Evolutionary conservation across 1,140 invertebrate genomes (phyloP), one percentile per base, ranked within the genome.

Genomic region (Hydropsyche tenuis): DNA sequence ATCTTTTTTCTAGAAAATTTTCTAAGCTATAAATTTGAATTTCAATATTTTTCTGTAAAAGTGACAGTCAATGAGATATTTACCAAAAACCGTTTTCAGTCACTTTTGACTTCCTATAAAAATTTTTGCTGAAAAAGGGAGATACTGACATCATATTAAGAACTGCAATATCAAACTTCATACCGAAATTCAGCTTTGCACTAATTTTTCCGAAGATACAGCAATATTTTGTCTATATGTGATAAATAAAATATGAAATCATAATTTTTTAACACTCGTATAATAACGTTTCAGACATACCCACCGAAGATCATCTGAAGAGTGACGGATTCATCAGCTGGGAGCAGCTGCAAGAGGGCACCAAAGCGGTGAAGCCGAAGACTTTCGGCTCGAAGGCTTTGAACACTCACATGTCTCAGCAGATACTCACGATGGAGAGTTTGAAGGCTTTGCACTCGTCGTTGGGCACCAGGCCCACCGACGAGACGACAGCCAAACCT

Each of bases 361-460:
- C 84, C 68, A 82, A 83, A 69, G 81, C 80, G 0, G 86, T 88
- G 9, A 82, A 85, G 73, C 87, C 87, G 2, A 79, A 82, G 63
- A 87, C 85, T 78, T 87, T 87, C 60, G 87, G 87, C 22, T 85
- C 85, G 75, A 82, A 86, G 77, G 90, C 90, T 16, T 83, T 90
- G 80, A 81, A 85, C 65, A 91, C 88, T 0, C 87, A 88, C 75
- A 83, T 88, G 78, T 83, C 81, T 27, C 88, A 91, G 75, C 86
- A 91, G 77, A 85, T 88, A 43, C 80, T 93, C 23, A 94, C 92
- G 12, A 81, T 89, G 51, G 91, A 94, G 53, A 87, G 91, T 53
- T 82, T 94, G 11, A 83, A 93, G 79, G 87, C 87, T 77, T 83
- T 96, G 42, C 93, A 96, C 81, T 87, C 87, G 75, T 93, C 92